Evolutionary conservation across 92 coral and sea anemone genomes (phyloP).

Genomic region (Muricea muricata): DNA sequence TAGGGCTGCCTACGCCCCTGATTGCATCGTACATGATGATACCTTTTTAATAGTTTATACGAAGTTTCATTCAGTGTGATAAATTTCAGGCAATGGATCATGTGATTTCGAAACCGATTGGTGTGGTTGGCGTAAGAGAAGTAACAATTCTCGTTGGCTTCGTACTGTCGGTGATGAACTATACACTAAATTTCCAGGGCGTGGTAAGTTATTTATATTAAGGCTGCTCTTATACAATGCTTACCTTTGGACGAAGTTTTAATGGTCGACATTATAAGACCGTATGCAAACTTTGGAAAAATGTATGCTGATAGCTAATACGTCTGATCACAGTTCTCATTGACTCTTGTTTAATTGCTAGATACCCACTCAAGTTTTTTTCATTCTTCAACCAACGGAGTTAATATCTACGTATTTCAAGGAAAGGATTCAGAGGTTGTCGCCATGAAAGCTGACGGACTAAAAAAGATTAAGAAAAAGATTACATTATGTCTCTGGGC

Average conservation of each 20-base stretch:
- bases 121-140: background rate
- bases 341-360: background rate
- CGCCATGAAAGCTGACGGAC: background rate
- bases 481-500: background rate
- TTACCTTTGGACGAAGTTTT: too few species aligned
- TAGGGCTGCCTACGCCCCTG: too few species aligned
- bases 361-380: background rate
- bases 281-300: too few species aligned
- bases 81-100: background rate
- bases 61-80: background rate
- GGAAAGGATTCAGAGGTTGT: background rate
- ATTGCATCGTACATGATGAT: too few species aligned
- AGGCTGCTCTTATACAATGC: too few species aligned
- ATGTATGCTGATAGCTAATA: too few species aligned
- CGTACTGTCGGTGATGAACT: background rate
- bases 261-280: too few species aligned
- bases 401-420: background rate
- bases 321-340: too few species aligned
- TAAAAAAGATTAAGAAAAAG: background rate
- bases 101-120: conserved; percentile 18
- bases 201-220: background rate
- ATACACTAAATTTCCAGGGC: background rate
- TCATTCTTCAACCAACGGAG: background rate
- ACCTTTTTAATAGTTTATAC: too few species aligned
- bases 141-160: background rate